Evolutionary conservation across 2,888 invertebrate species (phyloP).

Genomic region (Maniola hyperantus): DNA sequence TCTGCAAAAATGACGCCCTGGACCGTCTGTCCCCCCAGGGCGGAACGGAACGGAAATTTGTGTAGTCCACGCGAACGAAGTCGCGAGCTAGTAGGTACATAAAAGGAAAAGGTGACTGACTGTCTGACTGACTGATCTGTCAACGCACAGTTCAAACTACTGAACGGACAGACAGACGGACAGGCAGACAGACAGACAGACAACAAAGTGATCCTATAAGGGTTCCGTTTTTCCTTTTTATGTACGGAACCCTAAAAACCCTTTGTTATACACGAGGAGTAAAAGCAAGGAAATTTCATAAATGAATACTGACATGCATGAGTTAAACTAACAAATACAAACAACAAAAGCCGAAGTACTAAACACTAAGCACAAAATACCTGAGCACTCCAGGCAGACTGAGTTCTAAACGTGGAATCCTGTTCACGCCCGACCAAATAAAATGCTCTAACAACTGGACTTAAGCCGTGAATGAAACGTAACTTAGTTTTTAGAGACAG

Average conservation of each 20-base stretch:
- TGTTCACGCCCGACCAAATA: conserved; percentile 29
- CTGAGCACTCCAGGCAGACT: neutral
- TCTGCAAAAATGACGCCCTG: neutral
- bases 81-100: too few relatives aligned
- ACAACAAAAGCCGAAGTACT: conserved; percentile 1
- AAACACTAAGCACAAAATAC: conserved; percentile 25
- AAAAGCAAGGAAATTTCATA: neutral
- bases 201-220: too few relatives aligned
- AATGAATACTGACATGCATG: neutral
- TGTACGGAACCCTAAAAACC: too few relatives aligned
- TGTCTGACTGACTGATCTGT: too few relatives aligned
- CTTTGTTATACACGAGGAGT: too few relatives aligned
- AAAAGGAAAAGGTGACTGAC: too few relatives aligned
- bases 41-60: too few relatives aligned
- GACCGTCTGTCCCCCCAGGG: conserved; percentile 1
- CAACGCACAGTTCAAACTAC: too few relatives aligned
- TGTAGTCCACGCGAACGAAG: too few relatives aligned
- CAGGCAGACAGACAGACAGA: too few relatives aligned
- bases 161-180: too few relatives aligned
- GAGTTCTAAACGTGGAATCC: conserved; percentile 28
- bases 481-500: neutral
- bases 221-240: neutral
- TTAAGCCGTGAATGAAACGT: conserved; percentile 37
- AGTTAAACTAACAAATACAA: neutral
- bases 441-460: conserved; percentile 34